Conservation (phyloP, 2,888 invertebrate genomes). For the Drosophila stalkeri region DNA sequence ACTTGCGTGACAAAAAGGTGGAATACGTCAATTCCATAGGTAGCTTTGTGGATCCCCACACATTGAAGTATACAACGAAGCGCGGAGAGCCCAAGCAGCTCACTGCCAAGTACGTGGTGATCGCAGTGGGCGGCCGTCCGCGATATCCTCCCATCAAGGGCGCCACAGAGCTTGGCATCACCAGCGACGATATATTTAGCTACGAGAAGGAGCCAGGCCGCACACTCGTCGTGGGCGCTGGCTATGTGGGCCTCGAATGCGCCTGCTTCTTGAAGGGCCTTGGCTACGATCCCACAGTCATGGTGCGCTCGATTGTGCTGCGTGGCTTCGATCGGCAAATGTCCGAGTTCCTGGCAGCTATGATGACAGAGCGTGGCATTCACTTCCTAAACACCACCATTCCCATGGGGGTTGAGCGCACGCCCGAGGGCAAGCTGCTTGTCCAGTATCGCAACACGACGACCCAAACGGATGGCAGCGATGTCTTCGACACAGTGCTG, state of each 20-base stretch:
- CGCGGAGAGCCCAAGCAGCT: constrained; percentile 88
- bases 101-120: constrained; percentile 90
- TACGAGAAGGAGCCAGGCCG: constrained; percentile 92
- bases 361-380: constrained; percentile 92
- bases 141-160: constrained; percentile 94
- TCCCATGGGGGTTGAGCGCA: constrained; percentile 90
- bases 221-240: constrained; percentile 94
- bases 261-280: constrained; percentile 96
- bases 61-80: constrained; percentile 89
- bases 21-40: constrained; percentile 94
- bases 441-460: constrained; percentile 87
- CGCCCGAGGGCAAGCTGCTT: constrained; percentile 88
- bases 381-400: constrained; percentile 90
- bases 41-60: constrained; percentile 91
- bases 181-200: constrained; percentile 97
- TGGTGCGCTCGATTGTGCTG: constrained; percentile 94
- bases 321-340: constrained; percentile 97
- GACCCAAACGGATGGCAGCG: constrained; percentile 86
- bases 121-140: constrained; percentile 96
- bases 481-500: constrained; percentile 92
- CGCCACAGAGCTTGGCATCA: constrained; percentile 92
- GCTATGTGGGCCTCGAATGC: constrained; percentile 96
- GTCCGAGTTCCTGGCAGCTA: constrained; percentile 90
- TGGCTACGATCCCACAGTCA: constrained; percentile 93
- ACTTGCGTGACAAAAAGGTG: constrained; percentile 94